Conservation (phyloP, 2,113 vertebrate genomes). For the Poeciliopsis turrubarensis region DNA sequence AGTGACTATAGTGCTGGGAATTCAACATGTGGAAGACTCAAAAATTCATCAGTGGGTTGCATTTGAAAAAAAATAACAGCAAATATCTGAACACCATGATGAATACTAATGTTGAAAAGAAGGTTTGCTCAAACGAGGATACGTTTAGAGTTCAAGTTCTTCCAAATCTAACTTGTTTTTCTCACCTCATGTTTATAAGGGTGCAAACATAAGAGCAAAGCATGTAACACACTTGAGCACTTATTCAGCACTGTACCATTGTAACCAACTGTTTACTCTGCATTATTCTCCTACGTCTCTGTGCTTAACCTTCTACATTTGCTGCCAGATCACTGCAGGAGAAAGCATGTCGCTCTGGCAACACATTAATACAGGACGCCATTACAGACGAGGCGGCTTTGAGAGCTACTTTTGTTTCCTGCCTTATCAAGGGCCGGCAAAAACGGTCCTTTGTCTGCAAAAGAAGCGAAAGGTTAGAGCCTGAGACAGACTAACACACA, state of each 20-base stretch:
- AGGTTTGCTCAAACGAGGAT: constrained; percentile 7
- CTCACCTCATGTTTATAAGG: constrained; percentile 22
- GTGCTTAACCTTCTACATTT: constrained; percentile 56
- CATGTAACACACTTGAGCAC: constrained; percentile 8
- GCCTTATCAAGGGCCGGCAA: constrained; percentile 67
- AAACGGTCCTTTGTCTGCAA: constrained; percentile 70
- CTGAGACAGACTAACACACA: constrained; percentile 60
- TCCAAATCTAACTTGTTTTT: constrained; percentile 20
- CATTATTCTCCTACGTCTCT: constrained; percentile 47
- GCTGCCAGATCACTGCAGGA: constrained; percentile 50
- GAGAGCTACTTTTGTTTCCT: constrained; percentile 72
- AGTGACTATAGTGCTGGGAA: not conserved
- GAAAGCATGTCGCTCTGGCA: constrained; percentile 63
- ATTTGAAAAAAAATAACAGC: constrained; percentile 3
- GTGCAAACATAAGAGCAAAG: constrained; percentile 28
- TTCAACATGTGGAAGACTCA: not conserved
- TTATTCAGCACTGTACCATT: constrained; percentile 36
- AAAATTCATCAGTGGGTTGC: not conserved
- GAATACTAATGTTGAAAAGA: constrained; percentile 7
- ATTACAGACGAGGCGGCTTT: constrained; percentile 63
- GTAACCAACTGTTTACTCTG: constrained; percentile 66
- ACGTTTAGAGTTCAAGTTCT: constrained; percentile 14
- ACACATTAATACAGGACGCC: constrained; percentile 62
- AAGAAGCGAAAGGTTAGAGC: constrained; percentile 73
- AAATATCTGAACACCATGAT: constrained; percentile 6